Evolutionary conservation across 2,888 invertebrate genomes (phyloP).

Genomic region (Lasioglossum marginatum): DNA sequence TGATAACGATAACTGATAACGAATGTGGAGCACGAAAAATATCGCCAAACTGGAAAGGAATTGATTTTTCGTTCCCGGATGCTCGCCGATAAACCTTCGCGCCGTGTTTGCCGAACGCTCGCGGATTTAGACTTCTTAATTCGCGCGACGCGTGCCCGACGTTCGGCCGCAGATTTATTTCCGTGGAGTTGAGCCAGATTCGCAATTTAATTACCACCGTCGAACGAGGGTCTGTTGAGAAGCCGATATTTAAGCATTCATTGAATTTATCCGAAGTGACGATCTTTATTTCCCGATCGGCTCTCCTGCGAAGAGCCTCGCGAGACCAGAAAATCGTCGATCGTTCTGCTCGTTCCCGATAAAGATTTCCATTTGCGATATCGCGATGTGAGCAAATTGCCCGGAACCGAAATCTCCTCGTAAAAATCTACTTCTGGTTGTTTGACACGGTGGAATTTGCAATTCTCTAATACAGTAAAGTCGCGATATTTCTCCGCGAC

Average conservation of each 20-base stretch:
- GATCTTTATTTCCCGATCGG: slow-evolving; percentile 51
- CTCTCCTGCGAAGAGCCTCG: slow-evolving; percentile 9
- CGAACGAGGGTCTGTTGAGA: slow-evolving; percentile 43
- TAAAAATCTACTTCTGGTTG: slow-evolving; percentile 16
- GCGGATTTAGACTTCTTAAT: slow-evolving; percentile 47
- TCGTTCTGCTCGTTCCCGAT: background rate
- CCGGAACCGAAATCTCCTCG: slow-evolving; percentile 1
- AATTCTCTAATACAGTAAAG: no score
- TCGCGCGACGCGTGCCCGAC: slow-evolving; percentile 46
- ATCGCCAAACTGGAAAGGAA: background rate
- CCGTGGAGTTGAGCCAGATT: slow-evolving; percentile 49
- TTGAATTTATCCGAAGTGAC: slow-evolving; percentile 46
- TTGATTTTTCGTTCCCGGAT: background rate
- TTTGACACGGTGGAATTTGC: background rate
- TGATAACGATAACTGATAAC: background rate
- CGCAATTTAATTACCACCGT: slow-evolving; percentile 53
- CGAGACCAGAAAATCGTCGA: no score
- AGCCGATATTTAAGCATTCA: slow-evolving; percentile 49
- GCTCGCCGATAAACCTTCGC: slow-evolving; percentile 9
- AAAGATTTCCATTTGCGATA: slow-evolving; percentile 30
- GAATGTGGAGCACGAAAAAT: background rate
- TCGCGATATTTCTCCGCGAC: no score
- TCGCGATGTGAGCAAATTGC: slow-evolving; percentile 9
- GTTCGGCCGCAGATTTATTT: slow-evolving; percentile 52
- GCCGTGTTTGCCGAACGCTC: slow-evolving; percentile 6